Conservation (phyloP, 2,888 invertebrate species). For the Endotricha flammealis region DNA sequence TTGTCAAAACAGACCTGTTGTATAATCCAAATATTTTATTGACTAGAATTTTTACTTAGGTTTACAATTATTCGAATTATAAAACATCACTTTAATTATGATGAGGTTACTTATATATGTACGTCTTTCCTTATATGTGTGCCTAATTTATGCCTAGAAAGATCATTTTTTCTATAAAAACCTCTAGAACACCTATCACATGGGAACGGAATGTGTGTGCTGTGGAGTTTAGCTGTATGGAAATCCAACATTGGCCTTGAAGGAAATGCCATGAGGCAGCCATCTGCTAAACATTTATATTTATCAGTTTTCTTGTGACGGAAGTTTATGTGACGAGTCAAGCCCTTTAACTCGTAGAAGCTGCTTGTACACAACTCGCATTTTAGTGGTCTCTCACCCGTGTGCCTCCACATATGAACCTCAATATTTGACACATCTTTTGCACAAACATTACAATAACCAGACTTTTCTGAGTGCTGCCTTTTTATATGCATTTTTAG, state of each 20-base stretch:
- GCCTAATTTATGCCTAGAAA: constrained; percentile 56
- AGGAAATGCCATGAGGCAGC: constrained; percentile 51
- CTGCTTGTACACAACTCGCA: constrained; percentile 57
- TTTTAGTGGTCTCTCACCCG: constrained; percentile 63
- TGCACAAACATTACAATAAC: constrained; percentile 65
- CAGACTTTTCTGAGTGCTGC: constrained; percentile 75
- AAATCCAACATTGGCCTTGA: constrained; percentile 55
- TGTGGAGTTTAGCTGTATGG: constrained; percentile 56
- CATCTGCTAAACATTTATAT: constrained; percentile 47
- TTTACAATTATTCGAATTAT: no score
- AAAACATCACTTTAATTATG: no score
- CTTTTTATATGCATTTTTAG: constrained; percentile 70
- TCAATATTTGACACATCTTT: constrained; percentile 74
- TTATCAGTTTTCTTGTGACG: constrained; percentile 53
- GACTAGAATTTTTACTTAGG: no score
- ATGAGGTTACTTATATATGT: no score
- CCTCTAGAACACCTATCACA: constrained; percentile 58
- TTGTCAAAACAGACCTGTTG: no score
- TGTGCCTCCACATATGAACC: constrained; percentile 75
- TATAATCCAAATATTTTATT: no score
- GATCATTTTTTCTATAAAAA: constrained; percentile 64
- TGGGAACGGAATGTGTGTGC: constrained; percentile 45
- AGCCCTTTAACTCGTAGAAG: constrained; percentile 46
- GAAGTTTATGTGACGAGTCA: constrained; percentile 58
- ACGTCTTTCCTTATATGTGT: constrained; percentile 58